These are phyloP conservation scores for Pegoplata infirma DNA, from an alignment of 2,888 invertebrate genomes.

Conservation along the genomic window DNA sequence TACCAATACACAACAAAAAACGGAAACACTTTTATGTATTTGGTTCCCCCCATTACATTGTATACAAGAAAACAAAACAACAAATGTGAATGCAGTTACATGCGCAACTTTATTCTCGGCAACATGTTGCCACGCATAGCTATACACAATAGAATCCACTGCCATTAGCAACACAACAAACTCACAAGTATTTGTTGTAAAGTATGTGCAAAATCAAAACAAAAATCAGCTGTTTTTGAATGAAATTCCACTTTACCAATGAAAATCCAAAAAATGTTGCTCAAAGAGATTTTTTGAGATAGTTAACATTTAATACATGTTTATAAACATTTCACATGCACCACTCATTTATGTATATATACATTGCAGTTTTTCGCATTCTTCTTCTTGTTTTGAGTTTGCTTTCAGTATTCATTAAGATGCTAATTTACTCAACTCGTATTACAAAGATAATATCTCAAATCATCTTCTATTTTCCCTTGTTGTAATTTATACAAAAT, in stretches of 20 bases:
- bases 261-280: neutral
- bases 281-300: too few species aligned
- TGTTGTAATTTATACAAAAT: slow-evolving; percentile 9
- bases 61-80: slow-evolving; percentile 36
- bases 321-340: slow-evolving; percentile 2
- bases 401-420: neutral
- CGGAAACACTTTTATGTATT: slow-evolving; percentile 58
- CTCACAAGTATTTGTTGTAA: neutral
- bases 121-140: slow-evolving; percentile 58
- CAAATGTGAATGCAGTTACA: slow-evolving; percentile 52
- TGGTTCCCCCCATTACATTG: slow-evolving; percentile 50
- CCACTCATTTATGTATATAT: neutral
- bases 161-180: neutral
- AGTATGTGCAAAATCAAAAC: slow-evolving; percentile 43
- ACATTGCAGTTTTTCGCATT: slow-evolving; percentile 12
- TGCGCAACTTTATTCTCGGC: slow-evolving; percentile 37
- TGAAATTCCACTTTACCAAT: neutral
- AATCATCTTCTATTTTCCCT: neutral
- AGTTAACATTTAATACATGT: neutral
- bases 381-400: neutral
- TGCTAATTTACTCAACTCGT: slow-evolving; percentile 30
- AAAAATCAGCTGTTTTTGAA: slow-evolving; percentile 57
- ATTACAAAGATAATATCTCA: slow-evolving; percentile 9
- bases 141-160: slow-evolving; percentile 46
- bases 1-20: slow-evolving; percentile 51